phyloP scores from a whole-genome alignment of 2,113 vertebrate species.

The Ochotona princeps region DNA sequence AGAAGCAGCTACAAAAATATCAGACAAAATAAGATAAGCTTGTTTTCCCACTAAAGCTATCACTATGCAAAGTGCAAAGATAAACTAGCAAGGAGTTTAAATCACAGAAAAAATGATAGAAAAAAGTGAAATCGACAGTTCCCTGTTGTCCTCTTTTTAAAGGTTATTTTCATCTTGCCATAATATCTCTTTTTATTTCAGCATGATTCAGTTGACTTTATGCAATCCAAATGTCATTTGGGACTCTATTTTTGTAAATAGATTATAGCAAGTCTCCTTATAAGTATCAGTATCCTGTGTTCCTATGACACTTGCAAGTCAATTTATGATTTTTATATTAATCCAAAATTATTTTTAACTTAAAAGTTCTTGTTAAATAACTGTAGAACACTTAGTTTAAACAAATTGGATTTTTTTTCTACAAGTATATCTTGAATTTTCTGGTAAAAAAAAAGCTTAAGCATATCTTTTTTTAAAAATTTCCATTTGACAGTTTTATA shows the following conservation, averaged over 20 bases:
- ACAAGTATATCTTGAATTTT: not conserved
- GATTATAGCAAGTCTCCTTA: not conserved
- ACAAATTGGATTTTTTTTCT: not conserved
- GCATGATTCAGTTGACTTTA: not conserved
- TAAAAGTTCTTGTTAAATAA: not conserved
- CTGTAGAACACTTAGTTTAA: not conserved
- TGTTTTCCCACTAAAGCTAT: not conserved
- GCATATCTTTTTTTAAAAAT: too few relatives aligned
- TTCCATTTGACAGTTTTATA: too few relatives aligned
- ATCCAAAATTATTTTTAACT: not conserved
- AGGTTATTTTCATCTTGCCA: conserved; percentile 12
- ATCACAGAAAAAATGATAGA: not conserved
- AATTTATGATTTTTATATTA: not conserved
- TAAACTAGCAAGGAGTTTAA: not conserved
- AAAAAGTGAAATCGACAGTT: not conserved
- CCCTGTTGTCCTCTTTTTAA: not conserved
- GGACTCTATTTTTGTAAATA: not conserved
- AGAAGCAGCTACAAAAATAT: not conserved
- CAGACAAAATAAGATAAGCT: not conserved
- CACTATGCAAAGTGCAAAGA: not conserved
- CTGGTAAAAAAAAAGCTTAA: not conserved
- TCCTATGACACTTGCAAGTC: not conserved
- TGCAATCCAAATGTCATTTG: not conserved
- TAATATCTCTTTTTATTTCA: conserved; percentile 5
- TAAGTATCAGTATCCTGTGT: not conserved